A percentile compares a stretch with the other conserved stretches of the same genome.
phyloP scores from a whole-genome alignment of 2,888 invertebrate genomes.

The Drosophila parthenogenetica region DNA sequence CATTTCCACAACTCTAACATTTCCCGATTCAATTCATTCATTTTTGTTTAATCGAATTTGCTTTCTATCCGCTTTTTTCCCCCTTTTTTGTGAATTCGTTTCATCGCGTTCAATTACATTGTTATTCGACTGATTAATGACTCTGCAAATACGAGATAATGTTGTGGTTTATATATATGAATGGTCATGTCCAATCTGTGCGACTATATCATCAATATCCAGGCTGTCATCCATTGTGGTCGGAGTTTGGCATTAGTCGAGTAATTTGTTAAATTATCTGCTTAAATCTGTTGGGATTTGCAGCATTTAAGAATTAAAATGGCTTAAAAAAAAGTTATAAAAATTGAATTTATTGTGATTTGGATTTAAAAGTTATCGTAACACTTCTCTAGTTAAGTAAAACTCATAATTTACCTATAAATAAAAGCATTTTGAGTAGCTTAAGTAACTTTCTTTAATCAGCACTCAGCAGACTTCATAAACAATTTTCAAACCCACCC shows the following conservation, averaged over 20 bases:
- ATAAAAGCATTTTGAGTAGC: too few species aligned
- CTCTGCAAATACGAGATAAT: constrained; percentile 16
- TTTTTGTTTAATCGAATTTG: constrained; percentile 23
- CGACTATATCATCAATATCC: constrained; percentile 10
- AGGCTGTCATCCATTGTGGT: background rate
- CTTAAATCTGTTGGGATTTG: too few species aligned
- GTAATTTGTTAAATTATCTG: background rate
- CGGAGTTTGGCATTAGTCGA: background rate
- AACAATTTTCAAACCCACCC: too few species aligned
- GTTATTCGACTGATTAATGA: constrained; percentile 50
- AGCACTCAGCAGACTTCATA: too few species aligned
- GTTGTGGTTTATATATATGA: background rate
- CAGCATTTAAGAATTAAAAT: too few species aligned
- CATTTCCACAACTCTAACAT: background rate
- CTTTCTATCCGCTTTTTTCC: background rate
- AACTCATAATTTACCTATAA: too few species aligned
- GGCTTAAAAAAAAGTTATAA: too few species aligned
- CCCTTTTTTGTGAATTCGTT: background rate
- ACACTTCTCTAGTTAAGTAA: too few species aligned
- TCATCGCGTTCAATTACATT: constrained; percentile 38
- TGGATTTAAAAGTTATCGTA: too few species aligned
- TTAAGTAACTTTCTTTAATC: too few species aligned
- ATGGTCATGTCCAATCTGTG: constrained; percentile 12
- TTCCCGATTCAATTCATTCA: constrained; percentile 40
- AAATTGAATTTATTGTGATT: too few species aligned